These are phyloP conservation scores for Stichopus chloronotus DNA, from an alignment of 35 echinoderm and acorn worm genomes.

Conservation along the genomic window DNA sequence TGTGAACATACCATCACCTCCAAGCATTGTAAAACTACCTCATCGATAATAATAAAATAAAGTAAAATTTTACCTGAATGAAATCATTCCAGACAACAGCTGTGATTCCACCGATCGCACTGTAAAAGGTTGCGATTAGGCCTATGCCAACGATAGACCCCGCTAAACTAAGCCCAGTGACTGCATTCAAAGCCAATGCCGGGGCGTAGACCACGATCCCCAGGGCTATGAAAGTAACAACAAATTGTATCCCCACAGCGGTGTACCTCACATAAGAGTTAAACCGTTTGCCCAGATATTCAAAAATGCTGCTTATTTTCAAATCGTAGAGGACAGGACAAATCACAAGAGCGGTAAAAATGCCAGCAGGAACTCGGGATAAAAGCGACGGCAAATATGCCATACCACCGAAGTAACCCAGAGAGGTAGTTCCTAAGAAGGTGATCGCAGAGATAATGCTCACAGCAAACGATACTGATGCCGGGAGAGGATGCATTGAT, in stretches of 20 bases:
- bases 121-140: conserved; percentile 47
- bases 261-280: conserved; percentile 25
- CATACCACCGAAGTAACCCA: neutral
- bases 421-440: neutral
- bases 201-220: conserved; percentile 53
- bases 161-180: conserved; percentile 47
- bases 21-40: too few species aligned
- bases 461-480: neutral
- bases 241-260: neutral
- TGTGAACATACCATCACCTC: neutral
- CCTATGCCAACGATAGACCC: conserved; percentile 23
- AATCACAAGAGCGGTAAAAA: conserved; percentile 5
- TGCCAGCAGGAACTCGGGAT: neutral
- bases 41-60: neutral
- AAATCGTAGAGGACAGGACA: conserved; percentile 43
- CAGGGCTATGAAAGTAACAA: neutral
- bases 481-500: neutral
- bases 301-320: conserved; percentile 47
- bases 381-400: neutral
- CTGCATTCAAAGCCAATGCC: conserved; percentile 48
- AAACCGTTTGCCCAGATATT: conserved; percentile 43
- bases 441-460: neutral
- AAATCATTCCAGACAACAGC: conserved; percentile 56
- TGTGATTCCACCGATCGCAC: conserved; percentile 34
- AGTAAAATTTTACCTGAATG: conserved; percentile 28